These are phyloP conservation scores for Sinhomidia bicolor DNA, from an alignment of 2,888 invertebrate species.

Conservation along the genomic window DNA sequence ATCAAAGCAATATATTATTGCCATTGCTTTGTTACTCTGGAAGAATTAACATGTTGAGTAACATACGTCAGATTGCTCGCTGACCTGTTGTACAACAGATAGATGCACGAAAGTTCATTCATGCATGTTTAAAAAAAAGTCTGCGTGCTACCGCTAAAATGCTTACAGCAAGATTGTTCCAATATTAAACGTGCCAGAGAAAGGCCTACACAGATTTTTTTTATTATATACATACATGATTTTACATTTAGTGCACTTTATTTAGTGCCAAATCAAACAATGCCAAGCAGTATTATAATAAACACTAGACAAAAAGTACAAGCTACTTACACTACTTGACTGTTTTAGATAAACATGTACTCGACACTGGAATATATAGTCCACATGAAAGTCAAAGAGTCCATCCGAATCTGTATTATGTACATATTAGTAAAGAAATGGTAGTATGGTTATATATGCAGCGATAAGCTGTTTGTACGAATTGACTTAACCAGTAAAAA, in stretches of 20 bases:
- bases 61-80: too few relatives aligned
- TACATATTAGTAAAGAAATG: conserved; percentile 3
- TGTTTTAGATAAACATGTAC: not conserved
- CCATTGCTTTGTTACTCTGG: too few relatives aligned
- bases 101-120: too few relatives aligned
- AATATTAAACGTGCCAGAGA: not conserved
- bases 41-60: too few relatives aligned
- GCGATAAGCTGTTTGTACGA: not conserved
- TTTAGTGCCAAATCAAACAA: conserved; percentile 16
- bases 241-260: not conserved
- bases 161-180: too few relatives aligned
- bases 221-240: not conserved
- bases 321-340: not conserved
- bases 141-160: too few relatives aligned
- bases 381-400: conserved; percentile 60
- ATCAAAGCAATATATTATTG: too few relatives aligned
- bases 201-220: not conserved
- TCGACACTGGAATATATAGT: not conserved
- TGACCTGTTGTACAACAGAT: too few relatives aligned
- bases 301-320: not conserved
- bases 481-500: too few relatives aligned
- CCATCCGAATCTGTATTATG: conserved; percentile 58
- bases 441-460: not conserved
- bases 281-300: conserved; percentile 28
- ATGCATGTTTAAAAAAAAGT: too few relatives aligned